A percentile compares a stretch with the other conserved stretches of the same genome.
Conservation (phyloP, 2,888 invertebrate species). For the Hololepta plana region DNA sequence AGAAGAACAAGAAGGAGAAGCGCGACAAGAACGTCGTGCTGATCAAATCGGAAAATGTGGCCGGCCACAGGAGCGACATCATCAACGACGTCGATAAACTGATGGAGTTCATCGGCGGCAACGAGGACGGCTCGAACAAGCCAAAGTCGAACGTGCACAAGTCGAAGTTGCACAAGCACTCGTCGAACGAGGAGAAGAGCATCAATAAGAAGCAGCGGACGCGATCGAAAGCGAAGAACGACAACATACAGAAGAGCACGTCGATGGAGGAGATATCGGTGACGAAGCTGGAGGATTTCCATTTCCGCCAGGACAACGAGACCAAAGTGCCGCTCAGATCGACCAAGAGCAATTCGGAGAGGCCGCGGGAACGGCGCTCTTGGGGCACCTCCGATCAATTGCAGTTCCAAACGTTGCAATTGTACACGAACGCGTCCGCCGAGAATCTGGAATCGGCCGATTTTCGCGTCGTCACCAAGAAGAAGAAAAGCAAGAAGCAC, state of each 20-base stretch:
- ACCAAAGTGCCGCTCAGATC: constrained; percentile 15
- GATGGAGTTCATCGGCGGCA: constrained; percentile 59
- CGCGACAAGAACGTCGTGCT: constrained; percentile 30
- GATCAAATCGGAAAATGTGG: constrained; percentile 30
- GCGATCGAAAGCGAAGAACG: constrained; percentile 21
- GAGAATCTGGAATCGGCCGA: constrained; percentile 41
- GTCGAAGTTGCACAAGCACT: constrained; percentile 15
- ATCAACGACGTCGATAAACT: constrained; percentile 52
- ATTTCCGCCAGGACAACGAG: constrained; percentile 15
- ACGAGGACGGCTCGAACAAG: constrained; percentile 26
- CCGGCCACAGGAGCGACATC: constrained; percentile 59
- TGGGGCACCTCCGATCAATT: constrained; percentile 16
- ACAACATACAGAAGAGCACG: constrained; percentile 47
- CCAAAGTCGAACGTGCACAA: constrained; percentile 8
- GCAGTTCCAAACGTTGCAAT: constrained; percentile 10
- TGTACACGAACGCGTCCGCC: constrained; percentile 23
- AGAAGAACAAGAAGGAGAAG: constrained; percentile 40
- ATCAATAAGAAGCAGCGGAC: constrained; percentile 24
- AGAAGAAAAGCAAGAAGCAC: constrained; percentile 60
- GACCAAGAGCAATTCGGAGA: constrained; percentile 17
- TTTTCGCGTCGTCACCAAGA: constrained; percentile 69
- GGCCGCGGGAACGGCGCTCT: constrained; percentile 19
- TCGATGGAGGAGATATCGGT: constrained; percentile 68
- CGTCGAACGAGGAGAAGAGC: constrained; percentile 31
- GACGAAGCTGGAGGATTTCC: constrained; percentile 50